A percentile compares a stretch with the other conserved stretches of the same genome.
phyloP scores from a whole-genome alignment of 2,888 invertebrate genomes.

The Heliconius ismenius region DNA sequence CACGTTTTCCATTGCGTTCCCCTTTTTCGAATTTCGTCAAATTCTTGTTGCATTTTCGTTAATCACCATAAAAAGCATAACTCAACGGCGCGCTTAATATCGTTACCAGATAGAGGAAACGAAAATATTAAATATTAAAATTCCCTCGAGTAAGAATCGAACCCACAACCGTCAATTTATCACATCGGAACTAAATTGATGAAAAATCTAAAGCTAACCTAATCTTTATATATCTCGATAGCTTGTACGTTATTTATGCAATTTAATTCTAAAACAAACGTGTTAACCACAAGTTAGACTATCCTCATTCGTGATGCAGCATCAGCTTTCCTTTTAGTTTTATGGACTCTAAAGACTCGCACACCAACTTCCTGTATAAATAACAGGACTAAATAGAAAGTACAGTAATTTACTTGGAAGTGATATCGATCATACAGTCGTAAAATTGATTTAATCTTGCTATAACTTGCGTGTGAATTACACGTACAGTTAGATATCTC shows the following conservation, averaged over 20 bases:
- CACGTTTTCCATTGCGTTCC: too few relatives aligned
- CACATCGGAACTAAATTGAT: too few relatives aligned
- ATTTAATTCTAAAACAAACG: not conserved
- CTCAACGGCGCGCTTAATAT: too few relatives aligned
- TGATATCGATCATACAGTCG: constrained; percentile 47
- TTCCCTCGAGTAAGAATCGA: too few relatives aligned
- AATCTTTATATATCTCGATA: too few relatives aligned
- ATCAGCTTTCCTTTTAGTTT: constrained; percentile 19
- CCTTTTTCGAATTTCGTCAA: too few relatives aligned
- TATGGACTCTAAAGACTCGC: not conserved
- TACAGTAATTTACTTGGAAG: constrained; percentile 47
- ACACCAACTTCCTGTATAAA: constrained; percentile 44
- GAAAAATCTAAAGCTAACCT: too few relatives aligned
- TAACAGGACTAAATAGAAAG: constrained; percentile 52
- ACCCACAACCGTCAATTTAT: too few relatives aligned
- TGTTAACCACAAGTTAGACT: not conserved
- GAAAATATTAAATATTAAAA: too few relatives aligned
- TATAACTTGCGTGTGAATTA: constrained; percentile 56
- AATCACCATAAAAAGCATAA: too few relatives aligned
- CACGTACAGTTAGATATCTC: constrained; percentile 46
- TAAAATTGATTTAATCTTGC: constrained; percentile 49
- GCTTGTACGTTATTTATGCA: not conserved
- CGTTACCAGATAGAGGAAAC: too few relatives aligned
- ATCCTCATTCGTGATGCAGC: not conserved
- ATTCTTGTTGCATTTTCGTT: too few relatives aligned